Evolutionary conservation across 2,113 vertebrate species (phyloP).

Genomic region (Lycaon pictus): DNA sequence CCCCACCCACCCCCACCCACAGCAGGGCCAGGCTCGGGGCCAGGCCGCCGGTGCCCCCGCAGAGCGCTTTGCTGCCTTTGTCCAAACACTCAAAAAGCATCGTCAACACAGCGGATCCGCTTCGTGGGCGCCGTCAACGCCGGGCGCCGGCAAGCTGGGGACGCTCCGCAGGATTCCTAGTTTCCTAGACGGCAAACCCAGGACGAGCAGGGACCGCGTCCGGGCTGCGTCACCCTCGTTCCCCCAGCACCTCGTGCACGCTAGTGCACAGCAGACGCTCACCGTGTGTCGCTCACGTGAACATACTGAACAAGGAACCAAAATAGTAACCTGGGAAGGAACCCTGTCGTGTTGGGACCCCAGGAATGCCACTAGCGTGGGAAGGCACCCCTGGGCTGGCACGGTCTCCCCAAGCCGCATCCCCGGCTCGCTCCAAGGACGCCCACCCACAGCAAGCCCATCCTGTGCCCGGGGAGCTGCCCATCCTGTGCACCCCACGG

Average conservation of each 20-base stretch:
- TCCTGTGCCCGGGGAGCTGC: background rate
- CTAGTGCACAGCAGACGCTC: background rate
- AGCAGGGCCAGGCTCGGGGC: too few relatives aligned
- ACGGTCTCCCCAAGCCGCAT: background rate
- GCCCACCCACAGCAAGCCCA: background rate
- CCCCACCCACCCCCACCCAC: too few relatives aligned
- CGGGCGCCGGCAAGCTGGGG: background rate
- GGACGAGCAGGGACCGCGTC: background rate
- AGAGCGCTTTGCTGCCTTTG: too few relatives aligned
- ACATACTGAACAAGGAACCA: background rate
- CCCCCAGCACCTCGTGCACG: background rate
- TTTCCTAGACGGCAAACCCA: background rate
- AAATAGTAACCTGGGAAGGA: background rate
- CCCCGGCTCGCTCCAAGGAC: background rate
- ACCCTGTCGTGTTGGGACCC: background rate
- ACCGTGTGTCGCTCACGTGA: background rate
- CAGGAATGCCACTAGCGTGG: background rate
- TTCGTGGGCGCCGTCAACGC: conserved; percentile 14
- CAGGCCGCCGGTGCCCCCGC: too few relatives aligned
- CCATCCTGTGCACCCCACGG: rapidly evolving
- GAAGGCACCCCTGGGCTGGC: background rate
- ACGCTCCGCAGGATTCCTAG: background rate
- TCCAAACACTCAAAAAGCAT: background rate
- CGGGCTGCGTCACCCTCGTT: background rate
- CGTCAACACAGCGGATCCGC: background rate